Evolutionary conservation across 2,113 vertebrate species (phyloP).

Genomic region (Rhodinocichla rosea): DNA sequence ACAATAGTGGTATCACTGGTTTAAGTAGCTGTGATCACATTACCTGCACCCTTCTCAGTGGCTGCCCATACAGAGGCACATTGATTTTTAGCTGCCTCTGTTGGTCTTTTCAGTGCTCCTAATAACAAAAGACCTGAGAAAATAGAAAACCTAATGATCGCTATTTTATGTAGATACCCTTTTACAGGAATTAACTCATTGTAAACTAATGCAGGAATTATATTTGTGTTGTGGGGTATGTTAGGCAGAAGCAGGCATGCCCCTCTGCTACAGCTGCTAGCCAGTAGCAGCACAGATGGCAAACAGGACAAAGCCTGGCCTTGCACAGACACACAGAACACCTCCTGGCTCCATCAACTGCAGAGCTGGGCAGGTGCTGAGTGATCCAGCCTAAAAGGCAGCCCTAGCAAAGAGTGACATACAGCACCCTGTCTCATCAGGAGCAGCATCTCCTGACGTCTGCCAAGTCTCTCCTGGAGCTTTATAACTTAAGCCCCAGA

Average conservation of each 20-base stretch:
- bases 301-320: not conserved
- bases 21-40: conserved; percentile 28
- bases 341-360: not conserved
- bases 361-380: not conserved
- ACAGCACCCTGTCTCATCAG: not conserved
- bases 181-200: not conserved
- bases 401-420: not conserved
- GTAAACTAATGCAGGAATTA: not conserved
- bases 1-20: not conserved
- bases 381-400: not conserved
- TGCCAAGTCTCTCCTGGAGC: not conserved
- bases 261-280: not conserved
- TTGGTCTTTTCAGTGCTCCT: not conserved
- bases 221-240: not conserved
- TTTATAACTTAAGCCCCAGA: not conserved
- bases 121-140: not conserved
- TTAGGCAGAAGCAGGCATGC: not conserved
- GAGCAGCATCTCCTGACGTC: not conserved
- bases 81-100: conserved; percentile 31
- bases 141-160: not conserved
- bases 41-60: not conserved
- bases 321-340: not conserved
- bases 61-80: not conserved
- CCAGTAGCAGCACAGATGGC: not conserved
- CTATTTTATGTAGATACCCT: not conserved